Conservation (phyloP, 1,140 invertebrate genomes). For the Drosophila jambulina region DNA sequence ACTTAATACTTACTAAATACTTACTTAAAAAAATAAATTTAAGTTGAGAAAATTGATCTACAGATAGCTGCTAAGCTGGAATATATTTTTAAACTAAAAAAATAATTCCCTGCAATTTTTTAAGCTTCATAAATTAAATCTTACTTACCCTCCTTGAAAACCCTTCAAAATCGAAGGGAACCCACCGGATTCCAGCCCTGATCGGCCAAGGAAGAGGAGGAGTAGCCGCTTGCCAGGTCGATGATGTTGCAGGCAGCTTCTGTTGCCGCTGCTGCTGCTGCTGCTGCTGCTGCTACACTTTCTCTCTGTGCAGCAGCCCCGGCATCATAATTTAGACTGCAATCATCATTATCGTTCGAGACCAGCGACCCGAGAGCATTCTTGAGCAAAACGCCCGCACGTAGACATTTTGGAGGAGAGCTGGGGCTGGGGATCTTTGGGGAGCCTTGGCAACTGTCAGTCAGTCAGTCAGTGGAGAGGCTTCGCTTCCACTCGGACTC, state of each 20-base stretch:
- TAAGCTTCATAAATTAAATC: neutral
- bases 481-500: constrained; percentile 12
- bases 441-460: constrained; percentile 69
- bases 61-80: neutral
- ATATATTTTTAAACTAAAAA: neutral
- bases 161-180: constrained; percentile 7
- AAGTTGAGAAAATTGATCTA: too few relatives aligned
- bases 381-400: constrained; percentile 78
- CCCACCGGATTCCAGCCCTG: constrained; percentile 30
- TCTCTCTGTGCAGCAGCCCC: constrained; percentile 72
- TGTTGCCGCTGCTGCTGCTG: constrained; percentile 59
- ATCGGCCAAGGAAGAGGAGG: constrained; percentile 14
- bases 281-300: constrained; percentile 73
- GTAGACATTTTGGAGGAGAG: constrained; percentile 65
- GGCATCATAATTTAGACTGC: constrained; percentile 85
- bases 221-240: constrained; percentile 42
- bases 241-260: constrained; percentile 80
- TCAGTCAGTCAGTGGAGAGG: constrained; percentile 57
- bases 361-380: constrained; percentile 55
- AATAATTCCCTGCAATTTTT: neutral
- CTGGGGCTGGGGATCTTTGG: neutral
- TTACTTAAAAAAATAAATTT: too few relatives aligned
- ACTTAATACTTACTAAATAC: too few relatives aligned
- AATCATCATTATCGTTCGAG: constrained; percentile 84
- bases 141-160: neutral